Conservation (phyloP, 2,888 invertebrate genomes). For the Drosophila aldrichi region DNA sequence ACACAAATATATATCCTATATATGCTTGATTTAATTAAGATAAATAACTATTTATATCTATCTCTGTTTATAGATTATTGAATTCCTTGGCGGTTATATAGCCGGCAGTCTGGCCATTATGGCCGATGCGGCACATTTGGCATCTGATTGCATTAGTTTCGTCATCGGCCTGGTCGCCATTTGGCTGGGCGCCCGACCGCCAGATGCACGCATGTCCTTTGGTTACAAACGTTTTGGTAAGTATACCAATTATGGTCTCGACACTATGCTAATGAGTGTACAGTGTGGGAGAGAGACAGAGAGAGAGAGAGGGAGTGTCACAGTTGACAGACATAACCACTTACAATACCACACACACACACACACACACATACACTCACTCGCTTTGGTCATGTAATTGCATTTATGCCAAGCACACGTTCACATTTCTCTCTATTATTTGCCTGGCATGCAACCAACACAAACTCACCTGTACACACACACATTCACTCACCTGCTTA, state of each 20-base stretch:
- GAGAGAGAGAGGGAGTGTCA: neutral
- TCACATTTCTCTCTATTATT: constrained; percentile 34
- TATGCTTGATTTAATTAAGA: constrained; percentile 65
- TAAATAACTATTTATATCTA: constrained; percentile 44
- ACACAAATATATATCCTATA: neutral
- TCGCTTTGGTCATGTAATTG: constrained; percentile 37
- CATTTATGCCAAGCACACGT: constrained; percentile 45
- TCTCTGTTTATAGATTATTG: constrained; percentile 85
- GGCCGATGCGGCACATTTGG: constrained; percentile 92
- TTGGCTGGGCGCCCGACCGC: constrained; percentile 88
- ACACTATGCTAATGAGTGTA: constrained; percentile 68
- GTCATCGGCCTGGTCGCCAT: constrained; percentile 90
- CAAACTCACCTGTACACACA: constrained; percentile 14
- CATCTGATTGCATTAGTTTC: constrained; percentile 92
- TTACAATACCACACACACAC: constrained; percentile 2
- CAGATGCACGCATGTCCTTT: constrained; percentile 89
- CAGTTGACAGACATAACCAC: constrained; percentile 40
- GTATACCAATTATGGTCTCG: constrained; percentile 73
- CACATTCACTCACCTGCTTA: neutral
- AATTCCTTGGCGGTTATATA: constrained; percentile 90
- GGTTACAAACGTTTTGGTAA: constrained; percentile 91
- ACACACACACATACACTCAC: constrained; percentile 5
- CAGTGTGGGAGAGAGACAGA: neutral
- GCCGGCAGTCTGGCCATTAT: constrained; percentile 92
- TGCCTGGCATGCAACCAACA: constrained; percentile 23